Conservation (phyloP, 1,140 invertebrate species). For the Drosophila ambigua region DNA sequence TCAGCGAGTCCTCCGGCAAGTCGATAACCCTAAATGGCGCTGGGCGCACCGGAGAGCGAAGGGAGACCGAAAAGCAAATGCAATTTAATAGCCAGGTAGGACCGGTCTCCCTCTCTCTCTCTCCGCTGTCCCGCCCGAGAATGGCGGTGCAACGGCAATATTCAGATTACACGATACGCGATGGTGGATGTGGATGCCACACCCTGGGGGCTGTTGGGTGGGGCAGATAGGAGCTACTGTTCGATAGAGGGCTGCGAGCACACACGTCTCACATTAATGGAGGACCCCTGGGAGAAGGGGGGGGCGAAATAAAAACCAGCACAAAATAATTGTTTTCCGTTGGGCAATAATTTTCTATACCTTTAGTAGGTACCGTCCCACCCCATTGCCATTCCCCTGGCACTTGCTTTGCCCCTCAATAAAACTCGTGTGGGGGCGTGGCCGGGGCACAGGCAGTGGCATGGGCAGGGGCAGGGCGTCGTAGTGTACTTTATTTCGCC, state of each 20-base stretch:
- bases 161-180: slow-evolving; percentile 71
- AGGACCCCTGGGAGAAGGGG: not conserved
- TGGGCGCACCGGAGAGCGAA: too few species aligned
- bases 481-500: slow-evolving; percentile 34
- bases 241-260: not conserved
- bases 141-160: slow-evolving; percentile 63
- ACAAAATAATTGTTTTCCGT: slow-evolving; percentile 78
- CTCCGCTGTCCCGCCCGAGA: slow-evolving; percentile 19
- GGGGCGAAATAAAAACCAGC: slow-evolving; percentile 36
- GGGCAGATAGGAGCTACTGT: too few species aligned
- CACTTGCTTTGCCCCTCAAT: slow-evolving; percentile 38
- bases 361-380: slow-evolving; percentile 2
- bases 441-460: not conserved
- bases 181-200: slow-evolving; percentile 18
- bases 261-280: slow-evolving; percentile 59
- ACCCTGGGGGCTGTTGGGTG: slow-evolving; percentile 1
- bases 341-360: slow-evolving; percentile 80
- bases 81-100: slow-evolving; percentile 52
- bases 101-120: slow-evolving; percentile 1
- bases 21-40: slow-evolving; percentile 71
- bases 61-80: slow-evolving; percentile 48
- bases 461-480: not conserved
- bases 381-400: slow-evolving; percentile 19
- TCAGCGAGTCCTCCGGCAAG: not conserved
- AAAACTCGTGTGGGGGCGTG: slow-evolving; percentile 46